A percentile compares a stretch with the other conserved stretches of the same genome.
phyloP scores from a whole-genome alignment of 2,113 vertebrate species.

The Willisornis vidua region DNA sequence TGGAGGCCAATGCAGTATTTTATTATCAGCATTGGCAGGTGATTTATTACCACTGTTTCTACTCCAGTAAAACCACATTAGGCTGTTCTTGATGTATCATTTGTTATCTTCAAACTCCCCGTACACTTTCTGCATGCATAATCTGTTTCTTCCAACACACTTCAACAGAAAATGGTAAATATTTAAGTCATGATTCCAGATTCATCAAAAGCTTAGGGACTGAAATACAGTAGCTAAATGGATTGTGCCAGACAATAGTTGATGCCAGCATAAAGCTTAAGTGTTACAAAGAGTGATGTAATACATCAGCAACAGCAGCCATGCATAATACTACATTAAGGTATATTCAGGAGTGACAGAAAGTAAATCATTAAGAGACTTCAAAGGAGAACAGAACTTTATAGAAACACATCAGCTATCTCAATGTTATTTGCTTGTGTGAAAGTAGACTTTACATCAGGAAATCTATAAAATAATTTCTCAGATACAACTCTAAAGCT shows the following conservation, averaged over 20 bases:
- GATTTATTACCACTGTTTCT: conserved; percentile 85
- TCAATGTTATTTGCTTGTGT: conserved; percentile 23
- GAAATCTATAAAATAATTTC: conserved; percentile 47
- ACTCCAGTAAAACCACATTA: conserved; percentile 84
- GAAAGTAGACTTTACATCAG: conserved; percentile 43
- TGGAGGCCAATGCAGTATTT: conserved; percentile 78
- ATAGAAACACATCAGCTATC: conserved; percentile 36
- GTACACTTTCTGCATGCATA: conserved; percentile 76
- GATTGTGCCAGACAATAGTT: conserved; percentile 54
- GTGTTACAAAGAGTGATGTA: conserved; percentile 48
- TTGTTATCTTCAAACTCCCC: conserved; percentile 77
- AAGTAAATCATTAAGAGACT: conserved; percentile 63
- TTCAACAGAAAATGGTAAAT: conserved; percentile 68
- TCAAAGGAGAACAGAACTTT: conserved; percentile 40
- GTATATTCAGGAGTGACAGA: conserved; percentile 20
- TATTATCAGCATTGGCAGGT: conserved; percentile 82
- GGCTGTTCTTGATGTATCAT: conserved; percentile 74
- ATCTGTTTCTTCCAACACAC: conserved; percentile 60
- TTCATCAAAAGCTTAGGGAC: conserved; percentile 54
- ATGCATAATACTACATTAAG: conserved; percentile 51
- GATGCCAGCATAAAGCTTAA: conserved; percentile 49
- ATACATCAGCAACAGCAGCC: conserved; percentile 44
- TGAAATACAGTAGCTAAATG: conserved; percentile 47
- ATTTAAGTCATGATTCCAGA: conserved; percentile 72
- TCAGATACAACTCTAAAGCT: background rate